phyloP scores from a whole-genome alignment of 2,113 vertebrate genomes.

The Ceyx melanurus region DNA sequence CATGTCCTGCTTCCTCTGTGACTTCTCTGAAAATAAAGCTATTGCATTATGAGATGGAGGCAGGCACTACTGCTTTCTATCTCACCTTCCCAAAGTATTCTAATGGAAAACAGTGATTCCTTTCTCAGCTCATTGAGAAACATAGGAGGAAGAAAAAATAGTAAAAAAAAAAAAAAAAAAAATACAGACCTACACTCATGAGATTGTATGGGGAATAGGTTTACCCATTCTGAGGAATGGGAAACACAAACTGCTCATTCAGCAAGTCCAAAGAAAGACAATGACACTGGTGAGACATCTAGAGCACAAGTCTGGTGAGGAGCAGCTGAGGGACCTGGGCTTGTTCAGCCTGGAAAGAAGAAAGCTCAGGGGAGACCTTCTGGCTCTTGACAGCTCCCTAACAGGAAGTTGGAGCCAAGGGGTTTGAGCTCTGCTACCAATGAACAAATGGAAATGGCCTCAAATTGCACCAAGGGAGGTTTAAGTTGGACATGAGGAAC shows the following conservation, averaged over 20 bases:
- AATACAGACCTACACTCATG: background rate
- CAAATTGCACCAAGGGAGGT: too few species aligned
- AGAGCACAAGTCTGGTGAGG: background rate
- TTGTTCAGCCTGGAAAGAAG: background rate
- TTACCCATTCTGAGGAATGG: background rate
- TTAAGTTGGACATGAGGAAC: background rate
- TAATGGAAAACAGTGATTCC: conserved; percentile 4
- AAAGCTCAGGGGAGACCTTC: background rate
- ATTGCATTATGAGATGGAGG: background rate
- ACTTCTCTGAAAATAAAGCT: background rate
- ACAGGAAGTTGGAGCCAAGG: background rate
- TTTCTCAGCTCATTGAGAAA: background rate
- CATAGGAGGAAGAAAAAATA: background rate
- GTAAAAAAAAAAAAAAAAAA: background rate
- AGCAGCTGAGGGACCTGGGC: background rate
- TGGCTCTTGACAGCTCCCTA: background rate
- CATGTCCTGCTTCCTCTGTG: background rate
- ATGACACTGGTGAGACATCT: background rate
- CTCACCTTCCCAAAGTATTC: background rate
- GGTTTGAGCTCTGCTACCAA: background rate
- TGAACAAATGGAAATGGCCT: background rate
- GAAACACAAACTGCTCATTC: background rate
- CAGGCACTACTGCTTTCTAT: background rate
- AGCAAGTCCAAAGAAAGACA: background rate
- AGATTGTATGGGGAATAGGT: background rate